Evolutionary conservation across 2,797 vertebrate genomes (phyloP), one percentile per base, ranked within the genome.

Genomic region (Rhinatrema bivittatum): DNA sequence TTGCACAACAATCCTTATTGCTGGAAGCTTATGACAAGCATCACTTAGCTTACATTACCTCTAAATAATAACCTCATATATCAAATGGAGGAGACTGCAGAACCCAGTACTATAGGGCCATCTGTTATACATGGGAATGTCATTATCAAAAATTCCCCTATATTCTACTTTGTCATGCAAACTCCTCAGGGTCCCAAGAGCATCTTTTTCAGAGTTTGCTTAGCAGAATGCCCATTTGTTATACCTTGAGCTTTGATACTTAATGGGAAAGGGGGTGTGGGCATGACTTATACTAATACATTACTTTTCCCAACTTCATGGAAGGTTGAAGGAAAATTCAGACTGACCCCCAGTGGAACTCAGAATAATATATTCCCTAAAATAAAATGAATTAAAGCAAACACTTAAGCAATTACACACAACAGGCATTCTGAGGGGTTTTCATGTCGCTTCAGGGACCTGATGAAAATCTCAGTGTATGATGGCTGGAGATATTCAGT

Each of bases 311-410:
- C 23, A 42, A 33, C 29, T 42, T 32, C 7, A 29, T 49, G 32
- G 32, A 33, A 49, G 49, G 32, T 33, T 49, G 33, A 32, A 42
- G 36, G 42, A 36, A 41, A 46, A 49, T 46, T 46, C 28, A 18
- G 40, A 27, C 39, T 49, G 46, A 49, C 46, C 49, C 46, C 33
- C 46, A 37, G 39, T 42, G 46, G 38, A 46, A 39, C 16, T 33
- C 39, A 42, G 49, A 49, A 49, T 49, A 49, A 49, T 49, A 49
- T 49, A 49, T 49, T 49, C 49, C 49, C 42, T 49, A 49, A 49
- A 49, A 49, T 49, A 49, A 49, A 49, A 49, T 49, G 49, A 49
- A 49, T 49, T 49, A 49, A 49, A 49, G 46, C 49, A 46, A 39
- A 49, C 46, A 40, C 46, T 49, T 46, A 49, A 49, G 39, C 46